Percentiles rank a stretch among this genome's conserved stretches.
These are phyloP conservation scores for Oppia nitens DNA, from an alignment of 1,140 invertebrate species.

Conservation along the genomic window DNA sequence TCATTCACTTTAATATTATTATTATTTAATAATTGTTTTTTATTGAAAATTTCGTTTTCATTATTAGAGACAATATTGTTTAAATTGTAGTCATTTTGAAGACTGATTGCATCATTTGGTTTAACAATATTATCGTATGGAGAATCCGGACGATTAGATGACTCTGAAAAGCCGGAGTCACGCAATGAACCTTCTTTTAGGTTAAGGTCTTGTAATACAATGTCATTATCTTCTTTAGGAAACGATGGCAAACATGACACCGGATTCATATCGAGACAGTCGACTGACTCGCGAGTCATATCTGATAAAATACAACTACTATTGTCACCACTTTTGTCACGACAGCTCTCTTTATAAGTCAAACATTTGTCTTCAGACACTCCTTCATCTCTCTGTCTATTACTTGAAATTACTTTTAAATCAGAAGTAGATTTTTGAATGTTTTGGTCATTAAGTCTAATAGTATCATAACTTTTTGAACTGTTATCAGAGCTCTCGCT, in stretches of 20 bases:
- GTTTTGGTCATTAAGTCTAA: neutral
- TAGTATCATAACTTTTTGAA: neutral
- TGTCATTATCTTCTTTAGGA: neutral
- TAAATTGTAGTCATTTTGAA: neutral
- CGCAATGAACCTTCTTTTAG: neutral
- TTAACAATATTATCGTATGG: slow-evolving; percentile 4
- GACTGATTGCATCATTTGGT: neutral
- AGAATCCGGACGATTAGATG: slow-evolving; percentile 4
- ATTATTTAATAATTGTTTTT: neutral
- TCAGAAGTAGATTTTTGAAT: neutral
- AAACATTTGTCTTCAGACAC: neutral
- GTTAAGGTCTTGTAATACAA: neutral
- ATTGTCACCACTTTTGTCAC: neutral
- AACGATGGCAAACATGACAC: neutral
- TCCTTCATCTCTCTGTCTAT: neutral
- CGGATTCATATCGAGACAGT: neutral
- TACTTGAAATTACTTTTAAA: neutral
- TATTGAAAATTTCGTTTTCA: neutral
- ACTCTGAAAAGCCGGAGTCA: slow-evolving; percentile 8
- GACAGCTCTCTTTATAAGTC: neutral
- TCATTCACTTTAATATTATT: neutral
- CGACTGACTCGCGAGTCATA: neutral
- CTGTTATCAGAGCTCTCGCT: neutral
- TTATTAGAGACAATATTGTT: neutral
- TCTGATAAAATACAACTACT: neutral